Evolutionary conservation across 1,140 invertebrate genomes (phyloP).

Genomic region (Procambarus virginalis): DNA sequence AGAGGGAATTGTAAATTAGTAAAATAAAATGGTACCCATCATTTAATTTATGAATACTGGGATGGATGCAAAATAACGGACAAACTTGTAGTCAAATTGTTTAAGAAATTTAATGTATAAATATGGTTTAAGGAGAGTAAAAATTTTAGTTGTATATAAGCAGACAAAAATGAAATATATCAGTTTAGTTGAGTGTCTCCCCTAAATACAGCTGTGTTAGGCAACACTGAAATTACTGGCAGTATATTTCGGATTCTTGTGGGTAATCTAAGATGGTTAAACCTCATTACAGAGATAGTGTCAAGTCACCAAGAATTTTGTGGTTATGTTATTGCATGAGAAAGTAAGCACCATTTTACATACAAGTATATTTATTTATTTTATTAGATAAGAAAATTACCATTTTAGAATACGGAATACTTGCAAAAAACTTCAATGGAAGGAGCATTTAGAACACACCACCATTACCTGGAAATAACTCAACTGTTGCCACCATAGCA

Average conservation of each 20-base stretch:
- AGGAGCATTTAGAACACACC: slow-evolving; percentile 49
- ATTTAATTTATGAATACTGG: neutral
- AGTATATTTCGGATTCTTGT: slow-evolving; percentile 11
- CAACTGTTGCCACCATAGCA: slow-evolving; percentile 28
- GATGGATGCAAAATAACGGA: too few relatives aligned
- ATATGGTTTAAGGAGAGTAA: neutral
- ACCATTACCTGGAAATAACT: slow-evolving; percentile 44
- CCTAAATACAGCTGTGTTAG: neutral
- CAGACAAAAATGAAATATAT: neutral
- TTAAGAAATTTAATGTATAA: neutral
- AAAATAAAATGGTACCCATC: neutral
- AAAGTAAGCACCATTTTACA: slow-evolving; percentile 48
- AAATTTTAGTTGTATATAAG: neutral
- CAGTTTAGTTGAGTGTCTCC: neutral
- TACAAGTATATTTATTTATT: slow-evolving; percentile 42
- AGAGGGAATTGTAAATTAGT: neutral
- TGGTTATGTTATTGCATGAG: slow-evolving; percentile 51
- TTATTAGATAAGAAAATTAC: slow-evolving; percentile 41
- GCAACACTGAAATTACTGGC: slow-evolving; percentile 24
- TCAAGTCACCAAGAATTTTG: slow-evolving; percentile 42
- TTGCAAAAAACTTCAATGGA: slow-evolving; percentile 48
- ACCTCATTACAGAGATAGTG: neutral
- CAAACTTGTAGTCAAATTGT: too few relatives aligned
- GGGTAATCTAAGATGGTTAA: slow-evolving; percentile 22
- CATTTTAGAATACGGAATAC: slow-evolving; percentile 41